Percentiles rank a stretch among this genome's conserved stretches.
phyloP scores from a whole-genome alignment of 2,888 invertebrate genomes.

The Cerastoderma edule region DNA sequence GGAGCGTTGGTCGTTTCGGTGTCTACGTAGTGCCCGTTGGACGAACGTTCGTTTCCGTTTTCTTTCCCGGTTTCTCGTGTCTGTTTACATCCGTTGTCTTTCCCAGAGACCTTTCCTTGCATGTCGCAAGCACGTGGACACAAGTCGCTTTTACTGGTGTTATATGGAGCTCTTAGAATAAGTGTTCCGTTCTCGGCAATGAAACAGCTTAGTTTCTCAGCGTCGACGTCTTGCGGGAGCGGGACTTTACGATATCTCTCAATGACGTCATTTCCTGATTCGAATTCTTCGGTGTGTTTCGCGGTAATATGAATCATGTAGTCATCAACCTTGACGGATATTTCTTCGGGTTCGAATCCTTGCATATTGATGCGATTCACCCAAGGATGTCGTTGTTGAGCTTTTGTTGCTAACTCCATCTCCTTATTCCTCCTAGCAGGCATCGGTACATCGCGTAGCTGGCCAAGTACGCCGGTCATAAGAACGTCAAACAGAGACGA shows the following conservation, averaged over 20 bases:
- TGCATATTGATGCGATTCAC: not conserved
- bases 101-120: not conserved
- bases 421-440: no score
- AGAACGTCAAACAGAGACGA: not conserved
- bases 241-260: not conserved
- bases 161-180: not conserved
- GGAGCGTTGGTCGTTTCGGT: not conserved
- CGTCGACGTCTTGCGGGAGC: not conserved
- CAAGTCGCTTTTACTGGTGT: no score
- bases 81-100: not conserved
- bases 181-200: slow-evolving; percentile 3
- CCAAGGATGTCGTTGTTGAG: not conserved
- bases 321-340: slow-evolving; percentile 4
- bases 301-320: not conserved
- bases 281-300: not conserved
- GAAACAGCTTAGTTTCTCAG: not conserved
- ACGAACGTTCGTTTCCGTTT: no score
- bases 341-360: not conserved
- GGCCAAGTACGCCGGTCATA: not conserved
- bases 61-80: no score
- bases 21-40: no score
- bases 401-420: not conserved
- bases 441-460: not conserved
- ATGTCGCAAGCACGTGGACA: no score
- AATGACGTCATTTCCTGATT: not conserved